Percentiles rank a stretch among this genome's conserved stretches.
These are phyloP conservation scores for Chesias legatella DNA, from an alignment of 2,888 invertebrate genomes.

Conservation along the genomic window DNA sequence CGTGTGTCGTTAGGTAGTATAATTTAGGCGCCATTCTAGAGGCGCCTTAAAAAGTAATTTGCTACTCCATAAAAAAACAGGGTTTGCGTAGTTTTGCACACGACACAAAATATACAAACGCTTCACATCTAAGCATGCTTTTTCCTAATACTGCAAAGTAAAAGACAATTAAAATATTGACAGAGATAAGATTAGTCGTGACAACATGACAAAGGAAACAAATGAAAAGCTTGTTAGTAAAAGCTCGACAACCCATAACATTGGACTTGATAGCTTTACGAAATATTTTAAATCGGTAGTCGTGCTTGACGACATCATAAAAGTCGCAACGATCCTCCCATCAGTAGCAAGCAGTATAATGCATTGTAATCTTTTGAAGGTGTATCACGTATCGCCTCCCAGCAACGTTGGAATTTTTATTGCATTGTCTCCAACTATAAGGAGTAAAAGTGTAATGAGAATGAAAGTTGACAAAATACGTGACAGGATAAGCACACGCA, in stretches of 20 bases:
- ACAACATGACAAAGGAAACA: conserved; percentile 3
- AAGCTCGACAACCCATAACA: conserved; percentile 19
- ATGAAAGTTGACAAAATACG: conserved; percentile 39
- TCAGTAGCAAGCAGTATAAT: conserved; percentile 31
- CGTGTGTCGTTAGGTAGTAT: too few relatives aligned
- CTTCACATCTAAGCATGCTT: too few relatives aligned
- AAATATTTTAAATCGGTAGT: conserved; percentile 43
- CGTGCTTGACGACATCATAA: conserved; percentile 35
- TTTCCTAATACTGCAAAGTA: too few relatives aligned
- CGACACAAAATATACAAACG: too few relatives aligned
- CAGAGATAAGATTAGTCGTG: background rate
- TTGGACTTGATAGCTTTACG: conserved; percentile 31
- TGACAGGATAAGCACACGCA: conserved; percentile 41
- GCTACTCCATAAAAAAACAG: too few relatives aligned
- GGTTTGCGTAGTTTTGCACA: too few relatives aligned
- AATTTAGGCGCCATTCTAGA: too few relatives aligned
- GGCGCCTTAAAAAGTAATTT: too few relatives aligned
- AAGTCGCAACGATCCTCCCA: conserved; percentile 45
- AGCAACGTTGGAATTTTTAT: conserved; percentile 24
- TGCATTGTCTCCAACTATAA: conserved; percentile 38
- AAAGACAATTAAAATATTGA: too few relatives aligned
- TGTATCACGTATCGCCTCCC: conserved; percentile 49
- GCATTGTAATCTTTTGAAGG: conserved; percentile 46
- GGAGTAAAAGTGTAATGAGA: conserved; percentile 40
- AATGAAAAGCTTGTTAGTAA: conserved; percentile 10